Base-by-base conservation (phyloP, 2,888 invertebrate species). In the Caradrina kadenii region DNA sequence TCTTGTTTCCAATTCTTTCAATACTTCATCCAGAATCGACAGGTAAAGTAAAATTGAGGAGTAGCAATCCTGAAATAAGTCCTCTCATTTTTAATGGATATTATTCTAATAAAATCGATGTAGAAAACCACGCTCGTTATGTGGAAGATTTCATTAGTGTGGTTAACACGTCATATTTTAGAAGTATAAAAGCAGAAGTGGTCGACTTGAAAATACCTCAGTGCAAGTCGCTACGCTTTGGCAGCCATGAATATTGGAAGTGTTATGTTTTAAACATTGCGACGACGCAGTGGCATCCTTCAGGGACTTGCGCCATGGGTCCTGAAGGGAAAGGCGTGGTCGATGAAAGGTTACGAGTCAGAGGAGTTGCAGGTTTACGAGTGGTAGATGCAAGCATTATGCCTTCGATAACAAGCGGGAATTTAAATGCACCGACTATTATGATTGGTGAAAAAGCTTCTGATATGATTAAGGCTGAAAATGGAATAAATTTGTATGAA, bases 341-440 rank as follows among this genome's bases (percentile, higher is more conserved):
- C 0, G 91, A 92, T 62, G 86, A 86, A 19, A 83, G 82, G 42
- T 72, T 93, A 17, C 76, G 80, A 15, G 96, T 97, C 0, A 90
- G 96, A 81, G 97, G 97, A 0, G 91, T 97, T 0, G 89, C 93
- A 65, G 91, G 94, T 5, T 88, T 97, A 2, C 89, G 97, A 55
- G 97, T 97, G 0, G 96, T 96, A 11, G 97, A 97, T 77, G 96
- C 97, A 0, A 97, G 97, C 71, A 92, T 97, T 39, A 97, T 97
- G 96, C 97, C 97, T 0, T 90, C 91, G 19, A 96, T 96, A 0
- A 91, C 94, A 0, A 96, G 96, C 5, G 97, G 97, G 0, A 97
- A 97, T 82, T 96, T 96, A 1, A 96, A 97, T 76, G 97, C 97
- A 0, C 96, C 97, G 0, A 92, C 94, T 0, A 95, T 96, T 6